phyloP scores from a whole-genome alignment of 2,888 invertebrate genomes.

The Limnephilus lunatus region DNA sequence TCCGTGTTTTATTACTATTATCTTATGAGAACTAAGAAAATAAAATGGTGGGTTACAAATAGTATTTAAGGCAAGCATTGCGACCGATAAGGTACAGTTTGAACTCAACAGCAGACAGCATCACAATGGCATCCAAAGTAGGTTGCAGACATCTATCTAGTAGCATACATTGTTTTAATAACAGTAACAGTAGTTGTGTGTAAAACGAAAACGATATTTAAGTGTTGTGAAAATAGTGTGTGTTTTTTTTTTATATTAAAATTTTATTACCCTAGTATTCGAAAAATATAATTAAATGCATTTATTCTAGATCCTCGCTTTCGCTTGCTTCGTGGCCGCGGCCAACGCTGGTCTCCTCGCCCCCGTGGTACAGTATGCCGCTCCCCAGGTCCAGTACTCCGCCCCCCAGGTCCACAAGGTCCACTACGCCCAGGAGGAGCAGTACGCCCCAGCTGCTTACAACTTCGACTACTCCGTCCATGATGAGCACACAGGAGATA shows the following conservation, averaged over 20 bases:
- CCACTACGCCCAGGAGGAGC: conserved; percentile 68
- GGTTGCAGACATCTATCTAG: not conserved
- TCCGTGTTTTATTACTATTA: not conserved
- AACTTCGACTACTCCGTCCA: conserved; percentile 60
- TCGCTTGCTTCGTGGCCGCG: conserved; percentile 59
- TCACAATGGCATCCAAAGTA: not conserved
- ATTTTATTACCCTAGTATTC: no score
- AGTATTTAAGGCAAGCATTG: not conserved
- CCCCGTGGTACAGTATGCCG: conserved; percentile 48
- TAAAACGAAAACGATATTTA: not conserved
- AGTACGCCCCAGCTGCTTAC: conserved; percentile 70
- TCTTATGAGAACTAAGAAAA: not conserved
- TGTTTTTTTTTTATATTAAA: no score
- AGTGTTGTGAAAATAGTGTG: no score
- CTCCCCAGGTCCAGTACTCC: conserved; percentile 41
- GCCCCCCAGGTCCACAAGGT: conserved; percentile 67
- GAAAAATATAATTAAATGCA: not conserved
- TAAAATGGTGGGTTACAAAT: not conserved
- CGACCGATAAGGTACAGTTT: not conserved
- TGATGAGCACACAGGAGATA: conserved; percentile 69
- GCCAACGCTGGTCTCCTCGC: conserved; percentile 56
- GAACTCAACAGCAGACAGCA: conserved; percentile 23
- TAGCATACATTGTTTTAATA: not conserved
- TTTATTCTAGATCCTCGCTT: conserved; percentile 56
- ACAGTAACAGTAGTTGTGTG: not conserved